A percentile compares a stretch with the other conserved stretches of the same genome.
phyloP scores from a whole-genome alignment of 2,113 vertebrate species.

The Argyrosomus japonicus region DNA sequence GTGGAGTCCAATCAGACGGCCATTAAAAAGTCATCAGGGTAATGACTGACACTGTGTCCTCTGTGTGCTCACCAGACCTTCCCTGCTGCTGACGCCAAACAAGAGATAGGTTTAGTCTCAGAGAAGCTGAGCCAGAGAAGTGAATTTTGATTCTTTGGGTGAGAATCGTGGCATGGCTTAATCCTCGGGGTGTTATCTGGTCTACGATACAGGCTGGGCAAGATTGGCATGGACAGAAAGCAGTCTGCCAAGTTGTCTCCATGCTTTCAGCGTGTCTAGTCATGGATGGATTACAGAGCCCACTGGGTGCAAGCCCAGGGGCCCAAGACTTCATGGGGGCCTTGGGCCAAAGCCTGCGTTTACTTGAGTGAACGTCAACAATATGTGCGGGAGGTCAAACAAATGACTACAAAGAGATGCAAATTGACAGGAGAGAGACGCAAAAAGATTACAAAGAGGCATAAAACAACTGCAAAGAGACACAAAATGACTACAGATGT shows the following conservation, averaged over 20 bases:
- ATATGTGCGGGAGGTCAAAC: neutral
- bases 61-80: conserved; percentile 60
- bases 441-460: neutral
- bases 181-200: conserved; percentile 5
- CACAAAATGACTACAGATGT: too few relatives aligned
- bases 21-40: conserved; percentile 80
- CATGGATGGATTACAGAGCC: conserved; percentile 18
- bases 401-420: neutral
- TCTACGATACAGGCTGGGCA: conserved; percentile 1
- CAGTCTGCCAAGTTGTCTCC: conserved; percentile 24
- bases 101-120: conserved; percentile 38
- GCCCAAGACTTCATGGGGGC: neutral
- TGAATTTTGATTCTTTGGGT: conserved; percentile 25
- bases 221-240: conserved; percentile 7
- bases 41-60: conserved; percentile 74
- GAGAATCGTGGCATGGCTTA: conserved; percentile 14
- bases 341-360: neutral
- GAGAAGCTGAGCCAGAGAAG: conserved; percentile 32
- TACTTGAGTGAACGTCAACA: neutral
- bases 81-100: conserved; percentile 46
- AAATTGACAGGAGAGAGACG: neutral
- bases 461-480: neutral
- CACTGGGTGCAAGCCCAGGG: neutral
- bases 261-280: conserved; percentile 26
- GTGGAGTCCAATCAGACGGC: conserved; percentile 69